Evolutionary conservation across 2,888 invertebrate species (phyloP).

Genomic region (Drymonia ruficornis): DNA sequence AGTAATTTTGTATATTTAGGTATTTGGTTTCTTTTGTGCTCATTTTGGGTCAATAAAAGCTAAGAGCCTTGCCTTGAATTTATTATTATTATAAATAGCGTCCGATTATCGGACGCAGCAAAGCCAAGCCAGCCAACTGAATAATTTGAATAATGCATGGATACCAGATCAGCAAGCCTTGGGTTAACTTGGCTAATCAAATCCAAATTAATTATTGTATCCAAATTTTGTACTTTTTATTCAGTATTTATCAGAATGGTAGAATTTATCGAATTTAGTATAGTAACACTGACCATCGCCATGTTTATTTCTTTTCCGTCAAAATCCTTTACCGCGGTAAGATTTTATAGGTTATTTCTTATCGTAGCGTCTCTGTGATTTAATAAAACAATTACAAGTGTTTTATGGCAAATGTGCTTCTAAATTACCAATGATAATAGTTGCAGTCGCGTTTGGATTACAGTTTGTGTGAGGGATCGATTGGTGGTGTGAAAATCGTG

Average conservation of each 20-base stretch:
- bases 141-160: too few species aligned
- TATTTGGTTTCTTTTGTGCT: too few species aligned
- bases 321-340: slow-evolving; percentile 75
- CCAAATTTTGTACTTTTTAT: not conserved
- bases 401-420: slow-evolving; percentile 14
- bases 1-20: too few species aligned
- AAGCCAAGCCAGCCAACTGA: too few species aligned
- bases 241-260: slow-evolving; percentile 7
- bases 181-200: too few species aligned
- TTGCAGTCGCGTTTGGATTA: slow-evolving; percentile 24
- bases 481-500: slow-evolving; percentile 25
- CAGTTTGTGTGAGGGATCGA: slow-evolving; percentile 35
- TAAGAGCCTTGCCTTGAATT: too few species aligned
- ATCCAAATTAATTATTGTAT: too few species aligned
- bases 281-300: slow-evolving; percentile 52
- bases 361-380: slow-evolving; percentile 62
- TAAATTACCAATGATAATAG: slow-evolving; percentile 12
- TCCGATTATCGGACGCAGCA: too few species aligned
- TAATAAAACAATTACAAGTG: slow-evolving; percentile 35
- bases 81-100: too few species aligned
- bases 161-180: too few species aligned
- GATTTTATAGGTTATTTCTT: slow-evolving; percentile 73
- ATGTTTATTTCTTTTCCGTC: slow-evolving; percentile 80
- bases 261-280: slow-evolving; percentile 12
- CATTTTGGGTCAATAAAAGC: too few species aligned